A percentile compares a stretch with the other conserved stretches of the same genome.
Conservation (phyloP, 2,113 vertebrate genomes). For the Microtus oregoni region DNA sequence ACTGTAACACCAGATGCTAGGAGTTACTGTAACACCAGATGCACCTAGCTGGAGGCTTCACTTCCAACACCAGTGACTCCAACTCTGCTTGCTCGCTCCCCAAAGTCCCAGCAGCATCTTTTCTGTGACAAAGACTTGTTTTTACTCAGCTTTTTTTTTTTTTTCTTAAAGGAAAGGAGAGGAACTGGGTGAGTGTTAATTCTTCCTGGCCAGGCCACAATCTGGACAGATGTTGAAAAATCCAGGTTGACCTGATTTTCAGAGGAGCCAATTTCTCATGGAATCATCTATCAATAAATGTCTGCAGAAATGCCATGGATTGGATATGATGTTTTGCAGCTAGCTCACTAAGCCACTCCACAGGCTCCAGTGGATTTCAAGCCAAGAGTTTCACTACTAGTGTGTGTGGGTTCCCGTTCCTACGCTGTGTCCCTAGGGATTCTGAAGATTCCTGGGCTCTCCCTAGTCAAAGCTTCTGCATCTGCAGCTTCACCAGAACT, state of each 20-base stretch:
- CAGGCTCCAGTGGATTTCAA: slow-evolving; percentile 12
- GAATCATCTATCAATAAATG: neutral
- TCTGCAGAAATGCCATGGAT: neutral
- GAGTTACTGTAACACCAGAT: neutral
- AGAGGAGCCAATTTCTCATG: neutral
- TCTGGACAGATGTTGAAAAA: slow-evolving; percentile 61
- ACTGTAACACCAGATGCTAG: neutral
- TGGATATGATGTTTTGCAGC: neutral
- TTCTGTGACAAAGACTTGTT: neutral
- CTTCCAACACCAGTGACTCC: neutral
- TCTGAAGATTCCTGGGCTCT: neutral
- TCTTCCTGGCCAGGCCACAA: neutral
- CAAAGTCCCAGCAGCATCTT: neutral
- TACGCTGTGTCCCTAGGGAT: neutral
- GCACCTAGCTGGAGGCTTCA: fast-evolving
- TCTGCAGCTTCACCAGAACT: neutral
- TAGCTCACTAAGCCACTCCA: neutral
- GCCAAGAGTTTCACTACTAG: neutral
- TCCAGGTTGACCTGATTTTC: neutral
- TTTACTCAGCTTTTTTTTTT: neutral
- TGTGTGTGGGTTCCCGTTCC: neutral
- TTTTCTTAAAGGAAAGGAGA: slow-evolving; percentile 25
- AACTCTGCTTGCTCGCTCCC: neutral
- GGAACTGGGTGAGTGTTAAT: slow-evolving; percentile 6
- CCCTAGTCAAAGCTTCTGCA: neutral